Base-by-base conservation (phyloP, 2,113 vertebrate species). In the Nothobranchius furzeri region DNA sequence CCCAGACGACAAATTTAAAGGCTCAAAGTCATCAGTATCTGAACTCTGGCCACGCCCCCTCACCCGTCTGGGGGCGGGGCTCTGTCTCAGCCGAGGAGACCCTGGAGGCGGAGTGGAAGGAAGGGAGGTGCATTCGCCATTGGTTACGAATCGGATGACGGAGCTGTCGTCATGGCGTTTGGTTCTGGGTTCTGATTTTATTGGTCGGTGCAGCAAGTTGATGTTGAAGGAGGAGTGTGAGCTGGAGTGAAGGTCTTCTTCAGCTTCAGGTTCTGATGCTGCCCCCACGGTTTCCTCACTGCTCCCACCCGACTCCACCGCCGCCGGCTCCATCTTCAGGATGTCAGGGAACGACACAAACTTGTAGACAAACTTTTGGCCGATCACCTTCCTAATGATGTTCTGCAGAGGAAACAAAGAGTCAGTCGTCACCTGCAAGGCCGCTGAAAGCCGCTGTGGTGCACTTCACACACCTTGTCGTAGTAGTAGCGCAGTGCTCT, bases 361-460 rank as follows among this genome's bases (percentile, higher is more conserved):
- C 89, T 97, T 98, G 94, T 98, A 98, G 70, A 98, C 96, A 75
- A 98, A 98, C 91, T 98, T 98, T 84, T 98, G 96, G 17, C 96
- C 96, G 0, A 96, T 97, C 83, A 98, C 96, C 90, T 98, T 98
- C 91, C 95, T 97, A 91, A 98, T 97, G 89, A 98, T 98, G 82
- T 98, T 98, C 96, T 98, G 91, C 85, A 68, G 15, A 54, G 1
- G 6, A 9, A 57, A 69, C 59, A 0, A 12, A 45, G 12, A 45
- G 43, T 45, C 9, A 47, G 12, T 47, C 4, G 46, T 47, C 12
- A 15, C 11, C 14, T 15, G 1, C 1, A 42, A 12, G 9, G 3
- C 43, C 43, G 12, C 43, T 11, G 12, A 10, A 0, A 1, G 9
- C 10, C 2, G 43, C 43, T 4, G 9, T 4, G 43, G 40, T 42